Evolutionary conservation across 2,888 invertebrate genomes (phyloP), one percentile per base, ranked within the genome.

Genomic region (Melanchra persicariae): DNA sequence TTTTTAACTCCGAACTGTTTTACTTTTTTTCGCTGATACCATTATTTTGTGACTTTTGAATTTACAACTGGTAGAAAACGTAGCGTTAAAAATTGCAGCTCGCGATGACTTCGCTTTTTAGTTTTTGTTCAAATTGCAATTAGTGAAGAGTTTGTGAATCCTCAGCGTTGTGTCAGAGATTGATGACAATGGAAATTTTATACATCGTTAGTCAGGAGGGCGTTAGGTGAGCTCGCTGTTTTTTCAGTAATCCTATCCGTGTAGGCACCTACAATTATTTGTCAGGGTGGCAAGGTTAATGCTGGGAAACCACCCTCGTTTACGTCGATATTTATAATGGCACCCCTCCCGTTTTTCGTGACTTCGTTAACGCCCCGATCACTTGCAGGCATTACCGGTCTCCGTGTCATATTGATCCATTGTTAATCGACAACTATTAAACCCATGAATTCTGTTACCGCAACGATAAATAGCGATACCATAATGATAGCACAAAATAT

Each of bases 151-250:
- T 95, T 94, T 93, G 93, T 91, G 94, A 94, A 94, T 95, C 93
- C 95, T 94, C 94, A 90, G 90, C 93, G 92, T 90, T 92, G 93
- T 93, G 95, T 95, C 95, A 94, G 95, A 95, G 95, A 96, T 96
- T 96, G 95, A 95, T 95, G 95, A 95, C 95, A 95, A 95, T 95
- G 95, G 95, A 95, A 95, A 95, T 95, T 95, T 95, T 95, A 95
- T 95, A 95, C 95, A 94, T 95, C 95, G 95, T 95, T 95, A 95
- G 95, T 90, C 94, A 92, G 91, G 91, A 91, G 81, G 93, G 93
- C 91, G 94, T 94, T 95, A 94, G 93, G 94, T 94, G 94, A 94
- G 90, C 89, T 77, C 90, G 93, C 91, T 93, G 92, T 93, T 94
- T 93, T 94, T 93, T 92, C 92, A 93, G 93, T 93, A 93, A 94